These are phyloP conservation scores for Microhierax caerulescens DNA, from an alignment of 2,797 vertebrate genomes.

Conservation along the genomic window DNA sequence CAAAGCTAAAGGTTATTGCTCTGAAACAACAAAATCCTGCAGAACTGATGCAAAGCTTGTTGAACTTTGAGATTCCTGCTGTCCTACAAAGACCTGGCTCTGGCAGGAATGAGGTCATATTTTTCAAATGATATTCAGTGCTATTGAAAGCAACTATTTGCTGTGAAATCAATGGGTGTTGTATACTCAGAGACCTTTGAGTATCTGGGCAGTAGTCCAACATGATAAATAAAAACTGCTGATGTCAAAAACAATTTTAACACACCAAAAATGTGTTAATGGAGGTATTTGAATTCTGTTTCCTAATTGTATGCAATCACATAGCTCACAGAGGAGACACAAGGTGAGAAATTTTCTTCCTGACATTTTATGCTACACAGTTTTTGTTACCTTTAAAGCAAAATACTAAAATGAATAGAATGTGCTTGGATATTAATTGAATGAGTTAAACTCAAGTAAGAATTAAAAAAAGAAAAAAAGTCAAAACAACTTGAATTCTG, in stretches of 20 bases:
- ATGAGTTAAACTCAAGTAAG: background rate
- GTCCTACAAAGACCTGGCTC: background rate
- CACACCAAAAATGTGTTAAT: background rate
- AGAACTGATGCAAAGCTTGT: background rate
- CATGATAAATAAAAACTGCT: background rate
- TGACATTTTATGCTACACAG: background rate
- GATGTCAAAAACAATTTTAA: background rate
- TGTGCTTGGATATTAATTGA: background rate
- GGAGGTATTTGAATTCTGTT: background rate
- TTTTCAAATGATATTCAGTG: conserved; percentile 2
- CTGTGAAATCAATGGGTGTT: background rate
- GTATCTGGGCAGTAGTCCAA: background rate
- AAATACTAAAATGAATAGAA: background rate
- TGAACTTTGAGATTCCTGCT: background rate
- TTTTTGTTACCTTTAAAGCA: background rate
- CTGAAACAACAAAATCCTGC: background rate
- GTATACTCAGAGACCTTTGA: background rate
- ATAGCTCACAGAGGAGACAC: background rate
- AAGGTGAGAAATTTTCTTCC: background rate
- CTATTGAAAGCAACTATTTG: background rate
- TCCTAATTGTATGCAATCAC: background rate
- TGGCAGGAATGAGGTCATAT: background rate
- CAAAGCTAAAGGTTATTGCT: background rate
- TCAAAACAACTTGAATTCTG: background rate
- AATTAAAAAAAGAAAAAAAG: background rate